Base-by-base conservation (phyloP, 2,113 vertebrate species). In the Mustela nigripes region DNA sequence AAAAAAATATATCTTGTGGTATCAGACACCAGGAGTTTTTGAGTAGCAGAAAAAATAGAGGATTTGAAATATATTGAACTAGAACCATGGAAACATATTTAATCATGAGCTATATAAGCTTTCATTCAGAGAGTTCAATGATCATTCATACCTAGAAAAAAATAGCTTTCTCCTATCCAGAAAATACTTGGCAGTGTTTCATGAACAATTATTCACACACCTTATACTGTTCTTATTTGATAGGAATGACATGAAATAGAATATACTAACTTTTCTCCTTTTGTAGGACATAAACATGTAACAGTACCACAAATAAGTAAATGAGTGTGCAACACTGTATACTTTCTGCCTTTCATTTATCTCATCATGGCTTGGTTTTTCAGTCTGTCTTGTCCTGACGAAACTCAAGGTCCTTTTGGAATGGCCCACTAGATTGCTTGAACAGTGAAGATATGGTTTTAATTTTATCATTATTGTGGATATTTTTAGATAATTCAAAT, bases 401-500 rank as follows among this genome's bases (percentile, higher is more conserved):
- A 83, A 78, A 21, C 39, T 69, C 28, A 67, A 39, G 14, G 16
- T 87, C 4, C 53, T 36, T 28, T 33, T 80, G 62, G 50, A 83
- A 39, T 15, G n/a, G 3, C 31, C 82, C 15, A 74, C 8, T 36
- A 58, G 73, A 48, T 48, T 67, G 39, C 2, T 48, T 83, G 48
- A 33, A 33, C 3, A 39, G 39, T 76, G 36, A 83, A 78, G 16
- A 89, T 53, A 89, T 58, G 18, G 14, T 65, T 94, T 50, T 28
- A 71, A 53, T 60, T 65, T 81, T 92, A 88, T 82, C 79, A 48
- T 73, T n/a, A 53, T 73, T 65, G 7, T 36, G 36, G 26, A 0
- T 50, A 86, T 74, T 86, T 78, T 89, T 50, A 58, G 71, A 76
- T 85, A 93, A 82, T 33, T 58, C 71, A 88, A 94, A 83, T 50